A percentile compares a stretch with the other conserved stretches of the same genome.
Conservation (phyloP, 2,113 vertebrate genomes). For the Callorhinus ursinus region DNA sequence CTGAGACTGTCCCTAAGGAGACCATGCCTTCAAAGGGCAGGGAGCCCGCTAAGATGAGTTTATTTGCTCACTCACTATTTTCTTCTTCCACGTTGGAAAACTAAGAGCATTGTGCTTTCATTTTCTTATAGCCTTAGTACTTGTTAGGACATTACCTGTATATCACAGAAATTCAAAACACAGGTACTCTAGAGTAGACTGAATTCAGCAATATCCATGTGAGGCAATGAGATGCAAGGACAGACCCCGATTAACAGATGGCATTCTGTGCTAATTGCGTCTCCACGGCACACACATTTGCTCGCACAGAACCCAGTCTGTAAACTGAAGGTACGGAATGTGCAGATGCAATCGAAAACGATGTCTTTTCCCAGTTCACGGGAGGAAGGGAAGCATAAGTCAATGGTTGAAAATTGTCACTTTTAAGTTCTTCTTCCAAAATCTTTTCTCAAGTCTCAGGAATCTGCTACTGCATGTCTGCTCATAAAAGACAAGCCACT, state of each 20-base stretch:
- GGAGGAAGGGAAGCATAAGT: neutral
- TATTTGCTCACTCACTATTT: too few species aligned
- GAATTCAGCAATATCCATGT: neutral
- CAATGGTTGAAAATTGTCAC: neutral
- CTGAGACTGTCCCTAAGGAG: neutral
- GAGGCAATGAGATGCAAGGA: neutral
- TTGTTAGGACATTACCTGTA: too few species aligned
- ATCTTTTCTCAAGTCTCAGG: neutral
- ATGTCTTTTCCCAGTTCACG: fast-evolving
- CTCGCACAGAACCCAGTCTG: too few species aligned
- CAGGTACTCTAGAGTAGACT: neutral
- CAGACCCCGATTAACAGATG: neutral
- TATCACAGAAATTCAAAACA: neutral
- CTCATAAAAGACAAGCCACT: neutral
- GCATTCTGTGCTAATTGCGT: neutral
- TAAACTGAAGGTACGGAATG: neutral
- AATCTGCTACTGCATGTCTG: too few species aligned
- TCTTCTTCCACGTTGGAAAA: neutral
- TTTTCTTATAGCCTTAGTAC: neutral
- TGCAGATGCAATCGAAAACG: fast-evolving
- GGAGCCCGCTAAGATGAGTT: neutral
- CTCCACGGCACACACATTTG: fast-evolving
- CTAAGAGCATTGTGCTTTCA: neutral
- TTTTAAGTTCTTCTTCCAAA: neutral
- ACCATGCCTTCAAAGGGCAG: neutral